These are phyloP conservation scores for Coregonus clupeaformis DNA, from an alignment of 2,113 vertebrate genomes.

Conservation along the genomic window DNA sequence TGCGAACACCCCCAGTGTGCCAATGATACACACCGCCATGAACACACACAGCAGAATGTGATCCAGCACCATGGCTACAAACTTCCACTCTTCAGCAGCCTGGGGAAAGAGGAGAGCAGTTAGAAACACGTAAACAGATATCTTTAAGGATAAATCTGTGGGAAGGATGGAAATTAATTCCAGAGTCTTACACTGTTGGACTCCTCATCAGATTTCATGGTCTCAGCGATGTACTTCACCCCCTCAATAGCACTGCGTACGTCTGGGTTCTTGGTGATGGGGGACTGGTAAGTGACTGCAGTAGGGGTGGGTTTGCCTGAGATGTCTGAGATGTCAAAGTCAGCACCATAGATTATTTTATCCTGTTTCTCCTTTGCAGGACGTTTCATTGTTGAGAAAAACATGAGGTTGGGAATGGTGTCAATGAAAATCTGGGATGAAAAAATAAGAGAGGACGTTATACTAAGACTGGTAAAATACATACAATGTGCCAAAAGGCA, in stretches of 20 bases:
- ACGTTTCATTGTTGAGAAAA: constrained; percentile 95
- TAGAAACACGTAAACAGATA: neutral
- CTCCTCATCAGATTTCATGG: constrained; percentile 93
- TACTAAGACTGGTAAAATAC: neutral
- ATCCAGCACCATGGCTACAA: constrained; percentile 85
- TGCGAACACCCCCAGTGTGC: constrained; percentile 85
- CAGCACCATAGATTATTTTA: constrained; percentile 81
- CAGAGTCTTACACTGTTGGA: constrained; percentile 84
- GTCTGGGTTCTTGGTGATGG: constrained; percentile 88
- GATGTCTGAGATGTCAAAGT: constrained; percentile 94
- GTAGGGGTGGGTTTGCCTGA: constrained; percentile 84
- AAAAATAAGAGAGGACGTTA: constrained; percentile 7
- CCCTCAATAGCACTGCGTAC: constrained; percentile 95
- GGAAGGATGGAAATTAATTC: neutral
- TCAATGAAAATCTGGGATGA: constrained; percentile 86
- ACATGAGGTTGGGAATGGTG: constrained; percentile 93
- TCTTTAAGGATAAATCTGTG: constrained; percentile 4
- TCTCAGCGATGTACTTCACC: constrained; percentile 93
- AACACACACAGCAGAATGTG: constrained; percentile 82
- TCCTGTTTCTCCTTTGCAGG: constrained; percentile 83
- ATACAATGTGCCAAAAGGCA: too few relatives aligned
- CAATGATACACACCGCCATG: constrained; percentile 81
- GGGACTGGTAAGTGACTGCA: constrained; percentile 82
- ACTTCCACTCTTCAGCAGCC: constrained; percentile 85
- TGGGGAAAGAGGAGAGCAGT: constrained; percentile 52